These are phyloP conservation scores for Berghia stephanieae DNA, from an alignment of 1,140 invertebrate species.

Conservation along the genomic window DNA sequence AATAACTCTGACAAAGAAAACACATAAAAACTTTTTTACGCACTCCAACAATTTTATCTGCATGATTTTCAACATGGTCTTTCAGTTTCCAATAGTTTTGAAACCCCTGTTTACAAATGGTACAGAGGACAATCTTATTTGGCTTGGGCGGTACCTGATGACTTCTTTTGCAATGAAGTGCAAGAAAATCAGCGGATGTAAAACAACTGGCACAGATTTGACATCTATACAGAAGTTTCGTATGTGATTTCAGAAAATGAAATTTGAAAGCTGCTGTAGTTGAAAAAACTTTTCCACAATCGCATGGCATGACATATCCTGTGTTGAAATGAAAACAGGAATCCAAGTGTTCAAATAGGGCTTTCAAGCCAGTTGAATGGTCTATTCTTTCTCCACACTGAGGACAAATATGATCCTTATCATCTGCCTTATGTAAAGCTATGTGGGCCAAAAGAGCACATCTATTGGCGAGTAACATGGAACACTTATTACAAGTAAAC, in stretches of 20 bases:
- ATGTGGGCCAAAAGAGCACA: slow-evolving; percentile 23
- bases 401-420: slow-evolving; percentile 11
- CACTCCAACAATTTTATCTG: not conserved
- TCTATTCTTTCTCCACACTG: slow-evolving; percentile 15
- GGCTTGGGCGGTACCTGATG: not conserved
- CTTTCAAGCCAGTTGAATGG: not conserved
- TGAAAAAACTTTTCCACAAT: not conserved
- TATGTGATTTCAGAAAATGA: not conserved
- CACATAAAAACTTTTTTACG: slow-evolving; percentile 7
- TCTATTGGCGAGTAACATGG: slow-evolving; percentile 1
- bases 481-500: slow-evolving; percentile 1
- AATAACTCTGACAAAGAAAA: not conserved
- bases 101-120: not conserved
- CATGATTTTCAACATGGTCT: slow-evolving; percentile 16
- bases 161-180: not conserved
- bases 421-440: not conserved
- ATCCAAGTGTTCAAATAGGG: slow-evolving; percentile 24
- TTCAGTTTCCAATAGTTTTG: not conserved
- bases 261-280: not conserved
- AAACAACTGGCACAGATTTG: slow-evolving; percentile 2
- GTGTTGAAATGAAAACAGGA: slow-evolving; percentile 12
- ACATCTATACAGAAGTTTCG: slow-evolving; percentile 16
- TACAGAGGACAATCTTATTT: not conserved
- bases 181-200: not conserved
- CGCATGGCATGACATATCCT: not conserved